Evolutionary conservation across 2,113 vertebrate species (phyloP).

Genomic region (Thinocorus orbignyianus): DNA sequence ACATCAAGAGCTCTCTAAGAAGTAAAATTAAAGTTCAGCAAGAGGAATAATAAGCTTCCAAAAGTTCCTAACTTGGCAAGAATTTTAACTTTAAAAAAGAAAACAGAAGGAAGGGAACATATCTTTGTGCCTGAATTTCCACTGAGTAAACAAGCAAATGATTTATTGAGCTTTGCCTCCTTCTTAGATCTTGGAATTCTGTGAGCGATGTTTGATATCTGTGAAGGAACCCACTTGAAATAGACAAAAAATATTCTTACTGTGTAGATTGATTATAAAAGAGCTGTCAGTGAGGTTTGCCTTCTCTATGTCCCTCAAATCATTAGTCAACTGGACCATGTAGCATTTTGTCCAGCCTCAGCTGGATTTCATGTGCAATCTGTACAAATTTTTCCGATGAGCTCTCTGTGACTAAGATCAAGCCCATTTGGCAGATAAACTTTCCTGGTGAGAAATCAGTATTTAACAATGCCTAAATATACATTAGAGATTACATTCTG

Average conservation of each 20-base stretch:
- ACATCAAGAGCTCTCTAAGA: neutral
- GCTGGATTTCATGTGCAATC: neutral
- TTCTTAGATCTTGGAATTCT: neutral
- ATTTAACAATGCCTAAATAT: neutral
- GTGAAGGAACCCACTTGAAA: neutral
- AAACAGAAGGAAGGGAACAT: neutral
- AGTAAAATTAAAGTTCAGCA: constrained; percentile 1
- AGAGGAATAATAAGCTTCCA: neutral
- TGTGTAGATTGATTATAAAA: neutral
- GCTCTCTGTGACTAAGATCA: neutral
- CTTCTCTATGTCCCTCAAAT: neutral
- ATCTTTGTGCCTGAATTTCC: neutral
- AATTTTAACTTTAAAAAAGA: neutral
- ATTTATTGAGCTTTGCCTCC: neutral
- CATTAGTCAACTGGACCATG: neutral
- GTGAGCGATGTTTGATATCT: neutral
- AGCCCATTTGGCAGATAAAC: neutral
- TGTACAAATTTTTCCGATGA: neutral
- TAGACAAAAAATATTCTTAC: neutral
- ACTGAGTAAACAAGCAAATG: neutral
- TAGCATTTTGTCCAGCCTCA: neutral
- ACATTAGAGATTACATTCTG: neutral
- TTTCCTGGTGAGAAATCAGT: neutral
- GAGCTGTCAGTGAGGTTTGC: neutral
- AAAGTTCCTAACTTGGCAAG: neutral